These are phyloP conservation scores for Bombus huntii DNA, from an alignment of 1,140 invertebrate species.

Conservation along the genomic window DNA sequence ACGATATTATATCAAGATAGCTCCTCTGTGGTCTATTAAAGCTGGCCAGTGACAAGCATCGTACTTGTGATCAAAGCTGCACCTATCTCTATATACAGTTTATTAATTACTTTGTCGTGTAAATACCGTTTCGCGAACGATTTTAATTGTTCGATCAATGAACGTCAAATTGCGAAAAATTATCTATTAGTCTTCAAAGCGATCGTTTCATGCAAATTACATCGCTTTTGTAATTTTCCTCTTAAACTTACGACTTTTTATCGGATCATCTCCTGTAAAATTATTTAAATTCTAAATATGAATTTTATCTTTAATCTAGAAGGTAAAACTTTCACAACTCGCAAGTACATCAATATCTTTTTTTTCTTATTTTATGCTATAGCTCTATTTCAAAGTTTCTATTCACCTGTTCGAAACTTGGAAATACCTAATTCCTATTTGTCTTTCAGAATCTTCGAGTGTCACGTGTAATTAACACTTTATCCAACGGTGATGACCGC, in stretches of 20 bases:
- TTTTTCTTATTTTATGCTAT: not conserved
- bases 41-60: conserved; percentile 1
- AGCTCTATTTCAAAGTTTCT: not conserved
- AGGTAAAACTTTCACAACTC: no score
- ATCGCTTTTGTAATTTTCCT: no score
- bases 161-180: not conserved
- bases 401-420: not conserved
- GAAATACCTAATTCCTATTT: not conserved
- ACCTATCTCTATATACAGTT: conserved; percentile 7
- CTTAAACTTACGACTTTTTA: no score
- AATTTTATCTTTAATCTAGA: no score
- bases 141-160: not conserved
- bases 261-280: no score
- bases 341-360: not conserved
- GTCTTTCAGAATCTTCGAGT: not conserved
- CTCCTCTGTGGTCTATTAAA: conserved; percentile 28
- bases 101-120: conserved; percentile 26
- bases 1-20: conserved; percentile 26
- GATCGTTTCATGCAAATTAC: no score
- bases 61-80: conserved; percentile 41
- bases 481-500: conserved; percentile 15
- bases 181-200: not conserved
- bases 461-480: conserved; percentile 47
- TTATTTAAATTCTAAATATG: no score
- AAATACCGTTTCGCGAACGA: not conserved